Conservation (phyloP, 2,888 invertebrate genomes). For the Polietes domitor region DNA sequence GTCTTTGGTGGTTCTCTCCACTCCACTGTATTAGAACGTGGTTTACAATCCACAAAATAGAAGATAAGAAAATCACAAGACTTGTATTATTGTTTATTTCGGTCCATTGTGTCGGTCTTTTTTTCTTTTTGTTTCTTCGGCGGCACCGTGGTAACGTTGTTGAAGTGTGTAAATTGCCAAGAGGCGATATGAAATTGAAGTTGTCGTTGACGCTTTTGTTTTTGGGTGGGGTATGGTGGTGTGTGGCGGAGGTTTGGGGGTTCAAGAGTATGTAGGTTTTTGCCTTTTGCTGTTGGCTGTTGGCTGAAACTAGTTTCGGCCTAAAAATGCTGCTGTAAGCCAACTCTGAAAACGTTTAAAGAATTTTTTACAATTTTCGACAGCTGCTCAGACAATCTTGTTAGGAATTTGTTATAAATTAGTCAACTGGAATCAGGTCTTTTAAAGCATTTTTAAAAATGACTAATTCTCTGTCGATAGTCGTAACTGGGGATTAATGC, state of each 20-base stretch:
- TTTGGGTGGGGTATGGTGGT: too few relatives aligned
- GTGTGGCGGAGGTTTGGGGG: too few relatives aligned
- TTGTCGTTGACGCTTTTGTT: slow-evolving; percentile 19
- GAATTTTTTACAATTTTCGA: slow-evolving; percentile 39
- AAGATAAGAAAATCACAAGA: slow-evolving; percentile 25
- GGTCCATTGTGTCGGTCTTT: neutral
- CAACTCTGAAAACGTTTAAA: slow-evolving; percentile 37
- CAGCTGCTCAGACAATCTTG: slow-evolving; percentile 49
- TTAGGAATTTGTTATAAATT: slow-evolving; percentile 53
- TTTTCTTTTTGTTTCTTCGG: slow-evolving; percentile 10
- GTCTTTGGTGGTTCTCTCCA: slow-evolving; percentile 4
- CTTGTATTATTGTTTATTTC: neutral
- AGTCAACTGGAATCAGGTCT: slow-evolving; percentile 42
- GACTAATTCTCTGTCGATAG: too few relatives aligned
- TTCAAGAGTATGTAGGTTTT: neutral
- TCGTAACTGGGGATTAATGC: neutral
- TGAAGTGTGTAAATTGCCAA: slow-evolving; percentile 43
- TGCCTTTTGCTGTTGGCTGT: neutral
- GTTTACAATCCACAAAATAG: neutral
- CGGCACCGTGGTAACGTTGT: slow-evolving; percentile 1
- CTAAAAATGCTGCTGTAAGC: slow-evolving; percentile 8
- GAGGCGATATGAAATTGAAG: slow-evolving; percentile 13
- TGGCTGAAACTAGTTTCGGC: slow-evolving; percentile 13
- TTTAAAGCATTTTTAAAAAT: neutral
- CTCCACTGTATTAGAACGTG: slow-evolving; percentile 37